phyloP scores from a whole-genome alignment of 2,888 invertebrate genomes.

The Agonopterix alstromeriana region DNA sequence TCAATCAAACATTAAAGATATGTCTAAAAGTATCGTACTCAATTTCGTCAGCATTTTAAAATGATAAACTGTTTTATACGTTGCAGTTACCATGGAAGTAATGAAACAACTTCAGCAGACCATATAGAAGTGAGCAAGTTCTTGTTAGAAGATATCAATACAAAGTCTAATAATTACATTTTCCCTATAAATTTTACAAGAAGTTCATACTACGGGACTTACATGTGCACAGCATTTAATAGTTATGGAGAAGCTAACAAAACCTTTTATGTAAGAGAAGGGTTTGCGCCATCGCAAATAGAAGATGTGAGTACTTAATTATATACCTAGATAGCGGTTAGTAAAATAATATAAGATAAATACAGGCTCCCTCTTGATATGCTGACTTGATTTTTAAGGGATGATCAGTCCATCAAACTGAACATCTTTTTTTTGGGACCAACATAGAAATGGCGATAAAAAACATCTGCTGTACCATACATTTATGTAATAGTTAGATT shows the following conservation, averaged over 20 bases:
- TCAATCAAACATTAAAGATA: too few relatives aligned
- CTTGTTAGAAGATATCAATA: not conserved
- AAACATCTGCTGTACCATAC: too few relatives aligned
- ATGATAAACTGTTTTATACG: not conserved
- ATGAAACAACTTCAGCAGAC: conserved; percentile 21
- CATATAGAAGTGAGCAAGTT: conserved; percentile 28
- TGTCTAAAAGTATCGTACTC: too few relatives aligned
- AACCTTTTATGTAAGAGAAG: conserved; percentile 35
- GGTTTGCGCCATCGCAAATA: conserved; percentile 36
- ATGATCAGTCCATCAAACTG: too few relatives aligned
- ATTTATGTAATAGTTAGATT: too few relatives aligned
- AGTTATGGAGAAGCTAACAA: conserved; percentile 36
- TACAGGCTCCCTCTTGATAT: too few relatives aligned
- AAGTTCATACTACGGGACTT: conserved; percentile 36
- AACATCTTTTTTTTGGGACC: too few relatives aligned
- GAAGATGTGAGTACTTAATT: conserved; percentile 38
- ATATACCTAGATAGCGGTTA: too few relatives aligned
- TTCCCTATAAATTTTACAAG: not conserved
- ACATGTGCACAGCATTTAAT: conserved; percentile 45
- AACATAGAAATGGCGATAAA: too few relatives aligned
- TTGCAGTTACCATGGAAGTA: conserved; percentile 16
- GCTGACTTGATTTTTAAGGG: too few relatives aligned
- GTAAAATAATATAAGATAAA: too few relatives aligned
- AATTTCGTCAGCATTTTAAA: not conserved
- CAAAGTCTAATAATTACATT: not conserved